Evolutionary conservation across 2,113 vertebrate genomes (phyloP), one percentile per base, ranked within the genome.

Genomic region (Gopherus flavomarginatus): DNA sequence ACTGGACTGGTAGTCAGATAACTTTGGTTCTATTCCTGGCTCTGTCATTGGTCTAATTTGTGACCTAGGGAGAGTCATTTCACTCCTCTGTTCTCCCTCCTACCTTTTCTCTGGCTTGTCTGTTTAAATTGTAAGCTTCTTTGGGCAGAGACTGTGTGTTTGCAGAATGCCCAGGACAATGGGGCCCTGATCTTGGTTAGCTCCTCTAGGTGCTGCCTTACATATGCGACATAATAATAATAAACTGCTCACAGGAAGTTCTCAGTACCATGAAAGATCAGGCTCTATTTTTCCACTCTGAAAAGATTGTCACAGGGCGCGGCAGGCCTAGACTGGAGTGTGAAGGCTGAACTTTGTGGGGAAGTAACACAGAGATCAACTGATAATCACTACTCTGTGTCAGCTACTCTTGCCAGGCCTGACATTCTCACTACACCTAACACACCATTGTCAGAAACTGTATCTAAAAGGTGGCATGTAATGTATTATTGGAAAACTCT

Each of bases 141-240:
- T 19, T 62, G 84, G 80, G 57, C 31, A 86, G 42, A 16, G 44
- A 53, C 27, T 83, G 54, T 6, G 5, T 1, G 0, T n/a, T 81
- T 5, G 4, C 24, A 53, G 65, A 57, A 14, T 4, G 35, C 2
- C 47, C 16, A 9, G 0, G 1, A 53, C 52, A 50, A 19, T 3
- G 49, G 26, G 81, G 42, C 6, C 19, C 44, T 65, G 38, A 35
- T 69, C 24, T 69, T 81, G 24, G 38, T 22, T 22, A 8, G n/a
- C 38, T 35, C 35, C 16, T 69, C 4, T n/a, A 69, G 19, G 21
- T 22, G 21, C 69, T 38, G n/a, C n/a, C 8, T 26, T 38, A 24
- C 2, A 6, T 44, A 31, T 26, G 26, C 5, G 81, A 50, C n/a
- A 57, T 72, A 17, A 8, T 38, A 54, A 78, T 27, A 13, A 62